These are phyloP conservation scores for Ophion ventricosus DNA, from an alignment of 2,888 invertebrate genomes.

Conservation along the genomic window DNA sequence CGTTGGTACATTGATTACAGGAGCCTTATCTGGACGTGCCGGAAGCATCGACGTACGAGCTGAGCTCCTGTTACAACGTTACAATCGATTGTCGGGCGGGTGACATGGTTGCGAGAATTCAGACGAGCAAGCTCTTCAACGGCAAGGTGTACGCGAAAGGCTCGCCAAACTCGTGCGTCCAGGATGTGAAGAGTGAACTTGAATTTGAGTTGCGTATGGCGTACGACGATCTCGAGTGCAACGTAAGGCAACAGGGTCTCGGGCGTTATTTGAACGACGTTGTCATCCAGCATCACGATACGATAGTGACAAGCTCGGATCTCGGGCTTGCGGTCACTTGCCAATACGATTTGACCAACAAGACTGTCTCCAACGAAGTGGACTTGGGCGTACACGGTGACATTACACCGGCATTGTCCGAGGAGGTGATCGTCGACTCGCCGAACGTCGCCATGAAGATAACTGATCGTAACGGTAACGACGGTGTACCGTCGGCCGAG, in stretches of 20 bases:
- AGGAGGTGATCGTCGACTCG: conserved; percentile 96
- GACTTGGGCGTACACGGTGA: conserved; percentile 95
- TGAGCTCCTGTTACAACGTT: conserved; percentile 97
- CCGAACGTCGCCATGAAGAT: conserved; percentile 98
- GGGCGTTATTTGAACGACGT: conserved; percentile 96
- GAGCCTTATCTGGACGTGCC: conserved; percentile 95
- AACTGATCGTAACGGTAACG: conserved; percentile 92
- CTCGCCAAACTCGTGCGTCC: conserved; percentile 95
- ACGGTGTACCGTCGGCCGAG: conserved; percentile 93
- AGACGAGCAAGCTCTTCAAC: conserved; percentile 95
- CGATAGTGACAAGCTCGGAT: conserved; percentile 97
- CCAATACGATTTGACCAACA: conserved; percentile 96
- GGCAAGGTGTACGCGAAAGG: conserved; percentile 98
- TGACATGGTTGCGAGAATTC: conserved; percentile 96
- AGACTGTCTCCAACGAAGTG: conserved; percentile 96
- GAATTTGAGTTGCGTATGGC: conserved; percentile 97
- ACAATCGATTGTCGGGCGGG: conserved; percentile 96
- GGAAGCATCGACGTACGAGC: conserved; percentile 95
- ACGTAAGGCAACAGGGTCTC: conserved; percentile 94
- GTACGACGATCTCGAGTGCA: conserved; percentile 96
- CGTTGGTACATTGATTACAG: conserved; percentile 82
- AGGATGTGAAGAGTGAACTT: conserved; percentile 93
- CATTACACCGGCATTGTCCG: conserved; percentile 92
- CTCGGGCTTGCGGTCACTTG: conserved; percentile 96
- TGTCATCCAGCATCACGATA: conserved; percentile 97